phyloP scores from a whole-genome alignment of 2,113 vertebrate species.

The Nymphicus hollandicus region DNA sequence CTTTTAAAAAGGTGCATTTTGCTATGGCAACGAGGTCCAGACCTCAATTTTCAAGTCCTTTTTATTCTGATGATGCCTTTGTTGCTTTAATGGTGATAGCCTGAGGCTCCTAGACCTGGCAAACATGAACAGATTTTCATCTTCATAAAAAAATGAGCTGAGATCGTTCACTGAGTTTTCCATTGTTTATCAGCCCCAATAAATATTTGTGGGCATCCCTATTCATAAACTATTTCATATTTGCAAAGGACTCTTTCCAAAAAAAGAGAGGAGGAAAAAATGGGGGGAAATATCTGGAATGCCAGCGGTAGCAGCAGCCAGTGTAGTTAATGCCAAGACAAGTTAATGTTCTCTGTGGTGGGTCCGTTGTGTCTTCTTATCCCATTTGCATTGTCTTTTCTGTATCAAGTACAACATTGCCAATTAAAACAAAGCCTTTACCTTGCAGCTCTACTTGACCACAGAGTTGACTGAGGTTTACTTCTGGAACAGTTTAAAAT shows the following conservation, averaged over 20 bases:
- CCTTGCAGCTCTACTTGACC: background rate
- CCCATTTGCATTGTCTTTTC: background rate
- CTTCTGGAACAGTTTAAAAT: background rate
- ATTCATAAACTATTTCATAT: constrained; percentile 17
- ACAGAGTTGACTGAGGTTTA: background rate
- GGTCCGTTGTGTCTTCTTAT: background rate
- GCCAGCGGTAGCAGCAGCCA: background rate
- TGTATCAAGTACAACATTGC: background rate
- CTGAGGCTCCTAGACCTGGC: constrained; percentile 30
- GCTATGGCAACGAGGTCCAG: background rate
- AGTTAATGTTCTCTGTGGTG: background rate
- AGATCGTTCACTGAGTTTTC: background rate
- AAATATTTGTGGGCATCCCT: constrained; percentile 51
- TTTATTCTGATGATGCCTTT: background rate
- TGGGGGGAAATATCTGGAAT: background rate
- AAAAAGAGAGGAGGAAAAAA: background rate
- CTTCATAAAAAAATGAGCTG: constrained; percentile 29
- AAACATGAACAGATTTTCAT: constrained; percentile 10
- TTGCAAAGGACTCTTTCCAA: background rate
- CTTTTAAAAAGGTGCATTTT: background rate
- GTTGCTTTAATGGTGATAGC: background rate
- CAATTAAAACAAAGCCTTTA: constrained; percentile 21
- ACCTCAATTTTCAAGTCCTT: background rate
- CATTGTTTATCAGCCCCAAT: constrained; percentile 58
- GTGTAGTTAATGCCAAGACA: background rate